phyloP scores from a whole-genome alignment of 2,888 invertebrate genomes.

The Drosophila mettleri region DNA sequence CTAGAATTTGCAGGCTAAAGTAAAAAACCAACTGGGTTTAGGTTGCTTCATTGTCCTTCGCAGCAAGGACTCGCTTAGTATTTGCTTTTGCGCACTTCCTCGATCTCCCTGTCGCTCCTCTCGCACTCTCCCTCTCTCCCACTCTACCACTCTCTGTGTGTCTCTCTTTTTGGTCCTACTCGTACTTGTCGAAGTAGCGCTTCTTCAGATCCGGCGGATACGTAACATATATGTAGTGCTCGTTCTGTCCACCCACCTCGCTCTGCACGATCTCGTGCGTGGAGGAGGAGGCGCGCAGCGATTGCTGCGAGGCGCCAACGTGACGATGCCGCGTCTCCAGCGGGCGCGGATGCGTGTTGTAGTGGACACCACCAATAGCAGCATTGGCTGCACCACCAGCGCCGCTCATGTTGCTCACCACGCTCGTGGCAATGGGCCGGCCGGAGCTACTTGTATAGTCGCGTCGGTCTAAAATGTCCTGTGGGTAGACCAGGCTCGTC shows the following conservation, averaged over 20 bases:
- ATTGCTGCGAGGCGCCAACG: slow-evolving; percentile 81
- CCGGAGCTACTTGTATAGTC: slow-evolving; percentile 80
- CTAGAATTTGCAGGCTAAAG: slow-evolving; percentile 79
- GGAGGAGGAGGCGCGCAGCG: slow-evolving; percentile 82
- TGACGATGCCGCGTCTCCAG: slow-evolving; percentile 80
- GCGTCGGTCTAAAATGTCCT: slow-evolving; percentile 85
- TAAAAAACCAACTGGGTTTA: slow-evolving; percentile 66
- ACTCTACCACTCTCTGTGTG: slow-evolving; percentile 35
- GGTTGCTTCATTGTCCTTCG: slow-evolving; percentile 17
- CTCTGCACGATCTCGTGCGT: slow-evolving; percentile 85
- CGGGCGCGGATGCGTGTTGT: slow-evolving; percentile 81
- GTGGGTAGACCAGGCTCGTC: slow-evolving; percentile 83
- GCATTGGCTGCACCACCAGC: slow-evolving; percentile 32
- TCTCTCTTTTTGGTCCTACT: slow-evolving; percentile 53
- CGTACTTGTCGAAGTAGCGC: slow-evolving; percentile 89
- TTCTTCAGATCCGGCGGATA: slow-evolving; percentile 95
- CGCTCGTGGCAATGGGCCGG: slow-evolving; percentile 75
- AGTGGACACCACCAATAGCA: slow-evolving; percentile 61
- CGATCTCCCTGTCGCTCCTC: slow-evolving; percentile 26
- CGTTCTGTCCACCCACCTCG: slow-evolving; percentile 87
- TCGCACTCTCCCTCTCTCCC: slow-evolving; percentile 8
- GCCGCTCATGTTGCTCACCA: slow-evolving; percentile 63
- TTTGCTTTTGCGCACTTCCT: slow-evolving; percentile 36
- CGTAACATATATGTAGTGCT: slow-evolving; percentile 94
- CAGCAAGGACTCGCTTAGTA: slow-evolving; percentile 17